phyloP scores from a whole-genome alignment of 1,140 invertebrate species.

The Atta colombica region DNA sequence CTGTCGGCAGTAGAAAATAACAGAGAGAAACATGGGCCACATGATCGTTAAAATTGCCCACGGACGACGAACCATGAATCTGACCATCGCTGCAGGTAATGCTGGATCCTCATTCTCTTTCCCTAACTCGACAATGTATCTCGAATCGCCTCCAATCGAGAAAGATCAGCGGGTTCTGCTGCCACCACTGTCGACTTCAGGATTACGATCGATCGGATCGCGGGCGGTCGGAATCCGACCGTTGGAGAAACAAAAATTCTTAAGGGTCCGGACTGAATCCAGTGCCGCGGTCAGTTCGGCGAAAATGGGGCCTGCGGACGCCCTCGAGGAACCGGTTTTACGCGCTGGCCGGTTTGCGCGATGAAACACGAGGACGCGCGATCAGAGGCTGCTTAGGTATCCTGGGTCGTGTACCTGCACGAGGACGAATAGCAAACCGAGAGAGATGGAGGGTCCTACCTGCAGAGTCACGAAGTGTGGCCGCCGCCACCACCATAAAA shows the following conservation, averaged over 20 bases:
- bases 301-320: constrained; percentile 76
- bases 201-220: constrained; percentile 73
- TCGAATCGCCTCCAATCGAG: not conserved
- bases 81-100: constrained; percentile 32
- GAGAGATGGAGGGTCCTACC: constrained; percentile 58
- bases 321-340: constrained; percentile 76
- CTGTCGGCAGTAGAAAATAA: constrained; percentile 66
- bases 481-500: constrained; percentile 32
- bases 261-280: constrained; percentile 27
- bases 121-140: constrained; percentile 35
- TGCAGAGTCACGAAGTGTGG: constrained; percentile 57
- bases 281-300: constrained; percentile 68
- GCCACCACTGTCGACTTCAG: not conserved
- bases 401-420: constrained; percentile 63
- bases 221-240: constrained; percentile 66
- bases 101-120: not conserved
- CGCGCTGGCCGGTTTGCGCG: constrained; percentile 62
- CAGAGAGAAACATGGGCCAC: constrained; percentile 60
- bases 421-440: not conserved
- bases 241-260: constrained; percentile 48
- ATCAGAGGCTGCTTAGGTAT: constrained; percentile 31
- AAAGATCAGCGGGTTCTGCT: constrained; percentile 17
- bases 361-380: constrained; percentile 77
- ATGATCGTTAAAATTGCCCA: constrained; percentile 66
- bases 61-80: constrained; percentile 42